These are phyloP conservation scores for Caenorhabditis inopinata DNA, from an alignment of 1,140 invertebrate species.

Conservation along the genomic window DNA sequence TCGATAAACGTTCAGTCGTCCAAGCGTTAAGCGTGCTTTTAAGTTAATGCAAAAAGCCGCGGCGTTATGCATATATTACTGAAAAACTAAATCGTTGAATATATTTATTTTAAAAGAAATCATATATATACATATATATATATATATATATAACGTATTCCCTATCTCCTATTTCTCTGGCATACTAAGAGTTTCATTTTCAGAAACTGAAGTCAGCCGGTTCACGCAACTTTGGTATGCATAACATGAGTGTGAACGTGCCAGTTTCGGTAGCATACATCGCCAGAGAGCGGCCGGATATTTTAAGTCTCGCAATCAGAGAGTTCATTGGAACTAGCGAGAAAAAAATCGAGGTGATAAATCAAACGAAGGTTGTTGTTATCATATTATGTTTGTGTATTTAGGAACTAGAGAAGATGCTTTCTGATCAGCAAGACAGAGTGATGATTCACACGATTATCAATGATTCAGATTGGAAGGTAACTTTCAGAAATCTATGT, in stretches of 20 bases:
- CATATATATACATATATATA: background rate
- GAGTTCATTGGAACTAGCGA: conserved; percentile 17
- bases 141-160: background rate
- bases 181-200: background rate
- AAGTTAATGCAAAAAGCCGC: too few relatives aligned
- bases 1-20: conserved; percentile 19
- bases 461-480: conserved; percentile 43
- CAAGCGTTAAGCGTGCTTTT: background rate
- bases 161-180: background rate
- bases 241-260: conserved; percentile 33
- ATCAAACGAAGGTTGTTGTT: background rate
- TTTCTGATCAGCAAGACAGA: background rate
- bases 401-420: background rate
- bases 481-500: background rate
- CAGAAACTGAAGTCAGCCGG: conserved; percentile 19
- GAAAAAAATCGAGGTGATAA: conserved; percentile 5
- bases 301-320: conserved; percentile 34
- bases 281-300: conserved; percentile 40
- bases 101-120: background rate
- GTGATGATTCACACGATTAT: conserved; percentile 45
- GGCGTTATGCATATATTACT: conserved; percentile 4
- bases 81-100: background rate
- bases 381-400: background rate
- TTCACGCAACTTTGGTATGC: conserved; percentile 33
- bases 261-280: conserved; percentile 32